A percentile compares a stretch with the other conserved stretches of the same genome.
These are phyloP conservation scores for Drosophila paramelanica DNA, from an alignment of 2,888 invertebrate genomes.

Conservation along the genomic window DNA sequence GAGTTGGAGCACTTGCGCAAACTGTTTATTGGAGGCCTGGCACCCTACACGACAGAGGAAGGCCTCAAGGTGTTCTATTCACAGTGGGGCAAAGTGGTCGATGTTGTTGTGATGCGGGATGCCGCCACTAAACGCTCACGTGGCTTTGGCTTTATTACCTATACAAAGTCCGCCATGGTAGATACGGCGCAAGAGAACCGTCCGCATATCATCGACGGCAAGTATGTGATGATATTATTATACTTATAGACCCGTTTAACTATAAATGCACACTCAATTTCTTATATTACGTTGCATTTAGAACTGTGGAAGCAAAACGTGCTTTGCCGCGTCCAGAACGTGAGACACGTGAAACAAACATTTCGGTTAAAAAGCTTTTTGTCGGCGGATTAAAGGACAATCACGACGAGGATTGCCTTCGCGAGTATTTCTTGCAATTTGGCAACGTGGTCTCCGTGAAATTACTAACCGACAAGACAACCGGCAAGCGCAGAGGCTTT, in stretches of 20 bases:
- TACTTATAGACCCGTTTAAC: too few relatives aligned
- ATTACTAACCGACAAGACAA: slow-evolving; percentile 95
- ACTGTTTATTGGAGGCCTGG: slow-evolving; percentile 97
- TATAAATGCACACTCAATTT: background rate
- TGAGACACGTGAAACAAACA: slow-evolving; percentile 94
- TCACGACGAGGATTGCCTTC: slow-evolving; percentile 94
- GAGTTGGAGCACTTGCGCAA: slow-evolving; percentile 92
- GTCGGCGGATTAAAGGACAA: slow-evolving; percentile 97
- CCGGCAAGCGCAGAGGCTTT: slow-evolving; percentile 97
- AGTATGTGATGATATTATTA: slow-evolving; percentile 79
- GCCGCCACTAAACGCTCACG: slow-evolving; percentile 96
- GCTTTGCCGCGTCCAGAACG: slow-evolving; percentile 97
- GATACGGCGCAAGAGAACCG: slow-evolving; percentile 96
- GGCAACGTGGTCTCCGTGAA: slow-evolving; percentile 93
- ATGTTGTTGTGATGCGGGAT: slow-evolving; percentile 98
- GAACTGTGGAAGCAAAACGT: slow-evolving; percentile 97
- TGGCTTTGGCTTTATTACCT: slow-evolving; percentile 99
- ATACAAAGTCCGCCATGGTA: slow-evolving; percentile 95
- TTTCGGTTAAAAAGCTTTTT: slow-evolving; percentile 97
- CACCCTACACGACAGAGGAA: slow-evolving; percentile 96
- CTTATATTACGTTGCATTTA: slow-evolving; percentile 56
- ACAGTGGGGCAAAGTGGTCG: slow-evolving; percentile 98
- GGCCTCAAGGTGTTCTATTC: slow-evolving; percentile 96
- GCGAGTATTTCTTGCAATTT: slow-evolving; percentile 92
- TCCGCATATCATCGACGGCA: slow-evolving; percentile 96